These are phyloP conservation scores for Holothuria leucospilota DNA, from an alignment of 53 echinoderm and acorn worm species.

Conservation along the genomic window DNA sequence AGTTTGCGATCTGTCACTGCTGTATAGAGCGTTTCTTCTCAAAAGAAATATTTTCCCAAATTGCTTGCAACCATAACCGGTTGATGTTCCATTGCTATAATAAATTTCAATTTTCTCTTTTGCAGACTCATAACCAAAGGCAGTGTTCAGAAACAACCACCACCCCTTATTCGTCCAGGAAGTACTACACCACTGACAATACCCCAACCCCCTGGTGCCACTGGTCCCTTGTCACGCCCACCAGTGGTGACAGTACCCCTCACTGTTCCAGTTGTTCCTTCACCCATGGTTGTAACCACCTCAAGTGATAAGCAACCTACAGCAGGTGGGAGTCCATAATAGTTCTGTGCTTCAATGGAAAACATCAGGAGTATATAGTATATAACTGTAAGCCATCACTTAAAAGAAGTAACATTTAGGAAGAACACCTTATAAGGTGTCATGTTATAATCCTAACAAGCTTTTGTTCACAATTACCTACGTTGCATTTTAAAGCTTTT, in stretches of 20 bases:
- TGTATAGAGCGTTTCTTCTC: too few relatives aligned
- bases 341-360: background rate
- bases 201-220: constrained; percentile 73
- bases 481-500: too few relatives aligned
- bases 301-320: constrained; percentile 7
- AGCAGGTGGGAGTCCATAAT: too few relatives aligned
- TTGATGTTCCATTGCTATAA: background rate
- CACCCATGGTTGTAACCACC: constrained; percentile 30
- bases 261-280: constrained; percentile 33
- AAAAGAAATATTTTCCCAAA: too few relatives aligned
- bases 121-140: constrained; percentile 67
- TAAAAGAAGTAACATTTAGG: too few relatives aligned
- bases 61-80: too few relatives aligned
- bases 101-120: background rate
- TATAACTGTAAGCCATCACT: too few relatives aligned
- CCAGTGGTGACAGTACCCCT: constrained; percentile 59
- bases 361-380: background rate
- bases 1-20: too few relatives aligned
- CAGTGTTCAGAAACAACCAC: constrained; percentile 75
- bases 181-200: constrained; percentile 65
- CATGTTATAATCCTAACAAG: too few relatives aligned
- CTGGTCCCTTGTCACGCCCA: constrained; percentile 85
- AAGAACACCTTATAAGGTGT: too few relatives aligned
- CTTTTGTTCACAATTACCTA: too few relatives aligned
- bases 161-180: constrained; percentile 92